A percentile compares a stretch with the other conserved stretches of the same genome.
These are phyloP conservation scores for Trachymyrmex septentrionalis DNA, from an alignment of 1,140 invertebrate genomes.

Conservation along the genomic window DNA sequence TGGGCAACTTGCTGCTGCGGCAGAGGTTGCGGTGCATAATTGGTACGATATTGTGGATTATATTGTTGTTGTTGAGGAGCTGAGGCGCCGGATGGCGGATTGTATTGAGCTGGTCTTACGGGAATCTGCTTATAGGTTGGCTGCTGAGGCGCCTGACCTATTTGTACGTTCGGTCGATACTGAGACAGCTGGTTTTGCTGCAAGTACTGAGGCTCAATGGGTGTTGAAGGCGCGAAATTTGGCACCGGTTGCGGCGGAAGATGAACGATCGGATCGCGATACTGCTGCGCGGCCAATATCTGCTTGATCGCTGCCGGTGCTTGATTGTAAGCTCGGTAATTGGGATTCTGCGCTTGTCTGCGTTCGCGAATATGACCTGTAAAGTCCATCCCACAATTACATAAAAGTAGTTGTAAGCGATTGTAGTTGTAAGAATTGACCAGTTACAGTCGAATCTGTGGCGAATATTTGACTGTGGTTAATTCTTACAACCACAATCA, in stretches of 20 bases:
- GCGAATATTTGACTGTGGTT: too few species aligned
- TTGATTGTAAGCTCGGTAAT: constrained; percentile 79
- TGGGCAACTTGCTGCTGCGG: constrained; percentile 33
- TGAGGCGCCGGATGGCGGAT: not conserved
- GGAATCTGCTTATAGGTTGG: constrained; percentile 76
- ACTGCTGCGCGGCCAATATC: constrained; percentile 79
- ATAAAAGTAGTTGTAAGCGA: too few species aligned
- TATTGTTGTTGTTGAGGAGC: not conserved
- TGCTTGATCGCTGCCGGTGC: constrained; percentile 81
- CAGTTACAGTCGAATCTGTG: too few species aligned
- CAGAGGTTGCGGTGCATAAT: constrained; percentile 16
- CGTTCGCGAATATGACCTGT: constrained; percentile 71
- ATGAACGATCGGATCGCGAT: constrained; percentile 80
- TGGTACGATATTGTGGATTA: constrained; percentile 45
- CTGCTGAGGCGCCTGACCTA: constrained; percentile 71
- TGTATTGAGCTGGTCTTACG: constrained; percentile 51
- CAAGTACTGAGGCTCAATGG: constrained; percentile 56
- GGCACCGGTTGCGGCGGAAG: constrained; percentile 78
- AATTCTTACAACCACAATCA: too few species aligned
- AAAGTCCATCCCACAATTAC: too few species aligned
- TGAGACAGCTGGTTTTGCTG: constrained; percentile 51
- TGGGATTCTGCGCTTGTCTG: constrained; percentile 73
- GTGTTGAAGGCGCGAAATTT: constrained; percentile 67
- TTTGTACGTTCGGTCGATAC: constrained; percentile 75
- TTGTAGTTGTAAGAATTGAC: too few species aligned